Conservation (phyloP, 2,888 invertebrate species). For the Mesochorus sp. region DNA sequence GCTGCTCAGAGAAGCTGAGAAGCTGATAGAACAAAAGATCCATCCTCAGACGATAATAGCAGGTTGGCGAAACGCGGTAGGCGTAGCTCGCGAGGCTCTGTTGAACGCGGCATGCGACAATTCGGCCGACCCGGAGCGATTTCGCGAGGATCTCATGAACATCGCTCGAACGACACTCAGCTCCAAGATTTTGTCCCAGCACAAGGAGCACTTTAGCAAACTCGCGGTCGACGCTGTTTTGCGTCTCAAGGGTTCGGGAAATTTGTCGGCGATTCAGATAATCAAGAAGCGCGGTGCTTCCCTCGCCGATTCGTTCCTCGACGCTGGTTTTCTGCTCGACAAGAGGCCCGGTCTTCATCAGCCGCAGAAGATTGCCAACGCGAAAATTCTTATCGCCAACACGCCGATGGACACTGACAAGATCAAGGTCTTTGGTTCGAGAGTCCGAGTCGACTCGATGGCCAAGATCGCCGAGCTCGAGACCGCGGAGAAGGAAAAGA, state of each 20-base stretch:
- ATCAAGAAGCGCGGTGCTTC: slow-evolving; percentile 98
- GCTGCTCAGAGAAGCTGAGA: slow-evolving; percentile 96
- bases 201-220: slow-evolving; percentile 98
- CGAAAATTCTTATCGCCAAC: slow-evolving; percentile 98
- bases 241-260: slow-evolving; percentile 96
- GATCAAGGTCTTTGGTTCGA: slow-evolving; percentile 98
- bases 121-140: slow-evolving; percentile 89
- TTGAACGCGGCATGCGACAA: slow-evolving; percentile 91
- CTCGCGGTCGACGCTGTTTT: slow-evolving; percentile 98
- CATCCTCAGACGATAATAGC: slow-evolving; percentile 99
- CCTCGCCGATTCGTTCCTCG: slow-evolving; percentile 97
- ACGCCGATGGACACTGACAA: slow-evolving; percentile 99
- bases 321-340: slow-evolving; percentile 96
- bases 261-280: slow-evolving; percentile 97
- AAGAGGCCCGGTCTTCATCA: slow-evolving; percentile 99
- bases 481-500: slow-evolving; percentile 98
- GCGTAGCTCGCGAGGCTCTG: slow-evolving; percentile 92
- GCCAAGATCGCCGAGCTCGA: slow-evolving; percentile 98
- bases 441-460: slow-evolving; percentile 95
- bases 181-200: slow-evolving; percentile 98
- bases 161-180: slow-evolving; percentile 98
- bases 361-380: slow-evolving; percentile 97
- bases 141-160: slow-evolving; percentile 95
- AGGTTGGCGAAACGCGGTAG: slow-evolving; percentile 96
- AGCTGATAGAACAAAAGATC: slow-evolving; percentile 94